A percentile compares a stretch with the other conserved stretches of the same genome.
These are phyloP conservation scores for Plodia interpunctella DNA, from an alignment of 1,140 invertebrate genomes.

Conservation along the genomic window DNA sequence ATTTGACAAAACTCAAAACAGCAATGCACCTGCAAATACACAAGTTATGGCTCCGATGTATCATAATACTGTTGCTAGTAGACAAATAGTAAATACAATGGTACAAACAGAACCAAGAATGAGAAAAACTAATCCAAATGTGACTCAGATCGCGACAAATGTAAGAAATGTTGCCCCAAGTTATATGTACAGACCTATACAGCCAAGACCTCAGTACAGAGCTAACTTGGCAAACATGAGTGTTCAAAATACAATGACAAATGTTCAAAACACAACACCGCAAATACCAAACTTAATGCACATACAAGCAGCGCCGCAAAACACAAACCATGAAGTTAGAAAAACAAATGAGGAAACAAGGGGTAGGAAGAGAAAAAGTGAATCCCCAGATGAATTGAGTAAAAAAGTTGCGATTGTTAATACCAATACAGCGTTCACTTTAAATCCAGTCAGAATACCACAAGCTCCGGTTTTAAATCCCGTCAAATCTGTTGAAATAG, in stretches of 20 bases:
- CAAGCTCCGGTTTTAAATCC: neutral
- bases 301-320: neutral
- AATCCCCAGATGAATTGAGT: slow-evolving; percentile 57
- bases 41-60: slow-evolving; percentile 19
- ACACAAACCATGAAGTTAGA: slow-evolving; percentile 11
- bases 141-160: neutral
- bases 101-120: slow-evolving; percentile 18
- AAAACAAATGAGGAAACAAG: slow-evolving; percentile 7
- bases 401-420: slow-evolving; percentile 37
- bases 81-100: slow-evolving; percentile 22
- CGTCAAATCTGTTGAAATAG: slow-evolving; percentile 27
- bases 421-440: slow-evolving; percentile 8
- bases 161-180: slow-evolving; percentile 10
- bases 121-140: neutral
- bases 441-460: neutral
- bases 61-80: slow-evolving; percentile 16
- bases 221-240: slow-evolving; percentile 17
- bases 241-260: too few species aligned
- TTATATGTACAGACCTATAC: slow-evolving; percentile 26
- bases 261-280: slow-evolving; percentile 20
- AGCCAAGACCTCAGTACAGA: slow-evolving; percentile 25
- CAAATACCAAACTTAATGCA: slow-evolving; percentile 20
- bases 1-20: slow-evolving; percentile 9
- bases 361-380: slow-evolving; percentile 63
- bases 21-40: slow-evolving; percentile 3